Conservation (phyloP, 2,888 invertebrate genomes). For the Bugula neritina region DNA sequence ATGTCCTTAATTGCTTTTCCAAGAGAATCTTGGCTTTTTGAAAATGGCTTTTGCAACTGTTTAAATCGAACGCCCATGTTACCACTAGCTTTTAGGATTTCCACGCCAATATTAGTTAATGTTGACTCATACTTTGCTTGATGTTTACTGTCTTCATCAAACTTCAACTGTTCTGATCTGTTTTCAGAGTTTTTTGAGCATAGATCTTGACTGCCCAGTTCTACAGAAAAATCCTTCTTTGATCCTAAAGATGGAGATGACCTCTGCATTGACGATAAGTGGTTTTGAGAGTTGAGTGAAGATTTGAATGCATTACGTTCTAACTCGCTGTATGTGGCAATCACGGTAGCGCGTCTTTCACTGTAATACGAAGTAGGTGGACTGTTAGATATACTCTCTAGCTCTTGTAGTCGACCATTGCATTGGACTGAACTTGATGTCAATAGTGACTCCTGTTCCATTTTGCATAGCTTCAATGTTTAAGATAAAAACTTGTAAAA, state of each 20-base stretch:
- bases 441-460: not conserved
- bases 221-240: not conserved
- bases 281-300: no score
- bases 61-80: slow-evolving; percentile 2
- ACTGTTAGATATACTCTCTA: no score
- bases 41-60: not conserved
- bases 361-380: no score
- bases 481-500: no score
- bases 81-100: not conserved
- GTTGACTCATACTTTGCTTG: slow-evolving; percentile 8
- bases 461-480: no score
- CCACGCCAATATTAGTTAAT: slow-evolving; percentile 18
- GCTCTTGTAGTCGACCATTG: no score
- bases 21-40: slow-evolving; percentile 16
- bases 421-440: not conserved
- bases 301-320: no score
- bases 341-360: no score
- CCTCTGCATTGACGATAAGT: not conserved
- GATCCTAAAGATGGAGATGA: not conserved
- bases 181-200: not conserved
- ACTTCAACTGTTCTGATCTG: not conserved
- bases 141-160: not conserved
- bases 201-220: not conserved
- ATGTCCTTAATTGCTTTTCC: not conserved
- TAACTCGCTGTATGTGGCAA: no score